Base-by-base conservation (phyloP, 2,888 invertebrate genomes). In the Yponomeuta plumbellus region DNA sequence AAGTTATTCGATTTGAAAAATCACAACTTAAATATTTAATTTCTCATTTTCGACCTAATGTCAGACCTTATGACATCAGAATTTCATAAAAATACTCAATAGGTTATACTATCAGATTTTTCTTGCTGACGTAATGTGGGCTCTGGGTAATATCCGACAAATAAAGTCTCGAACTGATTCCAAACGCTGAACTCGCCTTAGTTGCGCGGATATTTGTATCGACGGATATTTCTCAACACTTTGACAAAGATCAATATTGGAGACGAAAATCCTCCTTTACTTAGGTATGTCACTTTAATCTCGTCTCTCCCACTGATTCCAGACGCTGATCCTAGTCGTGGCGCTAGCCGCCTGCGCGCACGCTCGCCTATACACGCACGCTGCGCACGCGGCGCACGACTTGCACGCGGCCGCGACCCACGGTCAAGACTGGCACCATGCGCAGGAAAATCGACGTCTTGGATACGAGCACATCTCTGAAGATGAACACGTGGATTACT, bases 401-500 rank as follows among this genome's bases (percentile, higher is more conserved):
- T 34, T 64, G 26, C 52, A 57, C 13, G 57, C 66, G 13, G 62
- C 62, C n/a, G 80, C 3, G 68, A 40, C 75, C 80, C 4, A 70
- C 73, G 1, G 84, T 84, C 17, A 52, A 13, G 44, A 52, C 34
- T 67, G 78, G n/a, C 81, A 82, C 23, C 75, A 81, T 0, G 78
- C 82, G 1, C 74, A 57, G 75, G 80, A 0, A 78, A 88, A 67
- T 83, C 40, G 83, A 0, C 74, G 82, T 5, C 70, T 80, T 4
- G 79, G 78, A 59, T 83, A 75, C 61, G 84, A 85, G 13, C 84
- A 86, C 70, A 80, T 87, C 67, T 77, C 85, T 1, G 90, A 90
- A 21, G 91, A 93, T 66, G 92, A 93, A 72, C 93, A 92, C 73
- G 92, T 94, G 22, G 94, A 94, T 76, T 94, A 94, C 78, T 94